A percentile compares a stretch with the other conserved stretches of the same genome.
These are phyloP conservation scores for Paralichthys olivaceus DNA, from an alignment of 2,113 vertebrate genomes.

Conservation along the genomic window DNA sequence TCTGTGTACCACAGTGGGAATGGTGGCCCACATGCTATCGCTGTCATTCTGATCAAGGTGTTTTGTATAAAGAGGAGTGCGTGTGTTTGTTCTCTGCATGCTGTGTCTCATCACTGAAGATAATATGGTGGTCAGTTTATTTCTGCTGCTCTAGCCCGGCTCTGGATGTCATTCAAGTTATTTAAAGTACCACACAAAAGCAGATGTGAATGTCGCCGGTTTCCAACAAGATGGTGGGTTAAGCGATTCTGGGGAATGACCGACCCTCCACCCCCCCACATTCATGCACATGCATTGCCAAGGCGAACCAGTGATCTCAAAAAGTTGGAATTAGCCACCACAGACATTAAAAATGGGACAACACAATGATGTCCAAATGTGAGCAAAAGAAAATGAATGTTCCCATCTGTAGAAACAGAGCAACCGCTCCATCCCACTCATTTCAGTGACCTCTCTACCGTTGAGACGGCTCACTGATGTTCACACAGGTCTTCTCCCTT, in stretches of 20 bases:
- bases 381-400: too few relatives aligned
- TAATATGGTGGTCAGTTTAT: constrained; percentile 65
- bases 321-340: too few relatives aligned
- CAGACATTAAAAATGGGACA: too few relatives aligned
- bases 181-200: constrained; percentile 29
- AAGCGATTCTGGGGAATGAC: neutral
- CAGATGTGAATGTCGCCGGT: constrained; percentile 4
- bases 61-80: constrained; percentile 47
- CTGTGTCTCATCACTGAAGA: constrained; percentile 63
- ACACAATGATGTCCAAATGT: too few relatives aligned
- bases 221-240: constrained; percentile 8
- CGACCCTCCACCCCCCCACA: too few relatives aligned
- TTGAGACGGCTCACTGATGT: too few relatives aligned
- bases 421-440: too few relatives aligned
- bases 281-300: too few relatives aligned
- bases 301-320: too few relatives aligned
- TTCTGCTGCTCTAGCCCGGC: constrained; percentile 58
- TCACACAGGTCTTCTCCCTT: too few relatives aligned
- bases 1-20: constrained; percentile 71
- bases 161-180: constrained; percentile 52
- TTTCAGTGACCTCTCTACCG: too few relatives aligned
- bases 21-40: constrained; percentile 66
- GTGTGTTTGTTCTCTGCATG: constrained; percentile 66
- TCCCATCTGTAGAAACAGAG: too few relatives aligned
- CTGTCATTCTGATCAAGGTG: constrained; percentile 71